phyloP scores from a whole-genome alignment of 1,140 invertebrate species.

The Drosophila littoralis region DNA sequence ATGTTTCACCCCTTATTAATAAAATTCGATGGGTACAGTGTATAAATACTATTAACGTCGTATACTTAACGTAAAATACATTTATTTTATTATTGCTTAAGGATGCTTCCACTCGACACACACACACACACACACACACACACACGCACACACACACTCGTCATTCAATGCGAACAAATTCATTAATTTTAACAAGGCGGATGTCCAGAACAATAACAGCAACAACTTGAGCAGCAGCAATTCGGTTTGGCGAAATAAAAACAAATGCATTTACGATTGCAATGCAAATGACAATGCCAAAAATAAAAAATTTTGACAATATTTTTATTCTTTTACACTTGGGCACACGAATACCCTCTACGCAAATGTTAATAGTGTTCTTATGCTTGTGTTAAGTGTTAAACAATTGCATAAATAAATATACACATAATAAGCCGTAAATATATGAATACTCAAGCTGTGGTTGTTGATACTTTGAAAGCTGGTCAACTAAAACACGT shows the following conservation, averaged over 20 bases:
- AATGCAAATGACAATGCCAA: slow-evolving; percentile 50
- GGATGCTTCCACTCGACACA: background rate
- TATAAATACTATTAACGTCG: background rate
- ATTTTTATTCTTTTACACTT: background rate
- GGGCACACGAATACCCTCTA: background rate
- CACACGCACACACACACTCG: slow-evolving; percentile 29
- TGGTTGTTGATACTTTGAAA: no score
- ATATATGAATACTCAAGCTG: no score
- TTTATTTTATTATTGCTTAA: slow-evolving; percentile 37
- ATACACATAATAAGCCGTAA: no score
- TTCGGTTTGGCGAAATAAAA: slow-evolving; percentile 53
- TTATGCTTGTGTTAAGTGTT: no score
- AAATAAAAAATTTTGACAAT: slow-evolving; percentile 15
- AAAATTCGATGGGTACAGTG: no score
- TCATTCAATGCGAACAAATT: slow-evolving; percentile 62
- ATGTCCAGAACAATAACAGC: slow-evolving; percentile 32
- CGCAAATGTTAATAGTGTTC: no score
- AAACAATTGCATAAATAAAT: no score
- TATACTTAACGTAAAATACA: background rate
- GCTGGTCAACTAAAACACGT: no score
- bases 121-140: slow-evolving; percentile 7
- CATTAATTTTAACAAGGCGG: slow-evolving; percentile 68
- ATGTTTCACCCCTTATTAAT: no score
- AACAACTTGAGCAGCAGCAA: slow-evolving; percentile 41
- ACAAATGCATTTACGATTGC: slow-evolving; percentile 63